These are phyloP conservation scores for Tretioscincus oriximinensis DNA, from an alignment of 2,113 vertebrate genomes.

Conservation along the genomic window DNA sequence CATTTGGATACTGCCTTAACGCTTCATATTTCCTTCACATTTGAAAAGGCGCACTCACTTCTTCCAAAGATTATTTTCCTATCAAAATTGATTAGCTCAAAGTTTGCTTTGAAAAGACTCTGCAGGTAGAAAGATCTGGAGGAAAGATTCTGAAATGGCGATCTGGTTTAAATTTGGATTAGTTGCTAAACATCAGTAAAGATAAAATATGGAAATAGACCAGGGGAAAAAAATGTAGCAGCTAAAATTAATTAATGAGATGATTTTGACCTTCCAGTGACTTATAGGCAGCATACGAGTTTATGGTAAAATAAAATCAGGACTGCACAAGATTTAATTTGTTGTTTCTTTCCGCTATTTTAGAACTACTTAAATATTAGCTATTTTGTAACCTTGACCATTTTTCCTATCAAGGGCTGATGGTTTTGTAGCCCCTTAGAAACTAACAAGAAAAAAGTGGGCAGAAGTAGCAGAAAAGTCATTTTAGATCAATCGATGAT, in stretches of 20 bases:
- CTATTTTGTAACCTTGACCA: too few relatives aligned
- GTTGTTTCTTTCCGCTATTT: background rate
- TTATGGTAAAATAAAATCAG: background rate
- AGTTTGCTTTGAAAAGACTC: constrained; percentile 57
- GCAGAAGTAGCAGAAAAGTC: too few relatives aligned
- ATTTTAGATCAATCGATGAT: too few relatives aligned
- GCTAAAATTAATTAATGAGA: constrained; percentile 61
- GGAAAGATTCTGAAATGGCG: background rate
- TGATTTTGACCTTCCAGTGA: constrained; percentile 59
- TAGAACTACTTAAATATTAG: too few relatives aligned
- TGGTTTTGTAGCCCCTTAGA: too few relatives aligned
- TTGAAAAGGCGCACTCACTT: constrained; percentile 64
- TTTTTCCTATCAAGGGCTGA: too few relatives aligned
- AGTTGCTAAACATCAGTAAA: constrained; percentile 64
- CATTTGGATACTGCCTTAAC: constrained; percentile 73
- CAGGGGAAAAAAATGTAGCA: constrained; percentile 55
- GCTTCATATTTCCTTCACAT: constrained; percentile 54
- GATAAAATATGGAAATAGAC: constrained; percentile 60
- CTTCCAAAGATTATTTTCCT: constrained; percentile 70
- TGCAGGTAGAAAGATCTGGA: constrained; percentile 39
- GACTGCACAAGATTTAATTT: background rate
- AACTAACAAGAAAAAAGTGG: too few relatives aligned
- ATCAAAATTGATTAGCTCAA: constrained; percentile 73
- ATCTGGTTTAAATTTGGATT: constrained; percentile 46
- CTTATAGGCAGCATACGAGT: constrained; percentile 18